Evolutionary conservation across 1,140 invertebrate genomes (phyloP).

Genomic region (Sitophilus oryzae): DNA sequence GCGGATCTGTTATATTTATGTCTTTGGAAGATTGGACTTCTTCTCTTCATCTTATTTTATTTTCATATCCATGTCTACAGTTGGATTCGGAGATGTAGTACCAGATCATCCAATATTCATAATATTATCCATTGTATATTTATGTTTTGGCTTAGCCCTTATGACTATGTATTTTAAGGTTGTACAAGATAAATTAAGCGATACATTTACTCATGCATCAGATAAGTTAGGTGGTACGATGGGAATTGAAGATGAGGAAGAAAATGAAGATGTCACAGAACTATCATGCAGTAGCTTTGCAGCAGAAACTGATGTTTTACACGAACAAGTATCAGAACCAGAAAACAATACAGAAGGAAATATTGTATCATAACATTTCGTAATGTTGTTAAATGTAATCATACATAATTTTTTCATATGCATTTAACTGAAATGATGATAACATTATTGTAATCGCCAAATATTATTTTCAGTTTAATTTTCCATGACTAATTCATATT

Average conservation of each 20-base stretch:
- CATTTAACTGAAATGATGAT: no score
- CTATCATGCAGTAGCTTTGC: no score
- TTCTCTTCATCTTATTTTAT: constrained; percentile 91
- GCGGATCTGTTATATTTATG: constrained; percentile 73
- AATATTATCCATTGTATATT: constrained; percentile 88
- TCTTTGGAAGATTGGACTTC: constrained; percentile 73
- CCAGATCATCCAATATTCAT: constrained; percentile 85
- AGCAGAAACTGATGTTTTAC: no score
- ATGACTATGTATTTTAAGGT: constrained; percentile 97
- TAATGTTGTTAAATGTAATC: no score
- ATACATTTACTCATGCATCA: constrained; percentile 77
- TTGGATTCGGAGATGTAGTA: constrained; percentile 85
- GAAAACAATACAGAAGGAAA: no score
- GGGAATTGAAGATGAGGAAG: constrained; percentile 66
- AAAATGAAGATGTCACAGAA: constrained; percentile 40
- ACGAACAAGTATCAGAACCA: no score
- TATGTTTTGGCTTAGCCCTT: constrained; percentile 88
- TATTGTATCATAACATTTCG: no score
- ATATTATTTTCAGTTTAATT: no score
- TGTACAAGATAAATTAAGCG: constrained; percentile 80
- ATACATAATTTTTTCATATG: no score
- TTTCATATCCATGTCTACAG: constrained; percentile 90
- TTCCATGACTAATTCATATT: no score
- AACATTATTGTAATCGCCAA: no score
- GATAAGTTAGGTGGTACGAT: constrained; percentile 79